Conservation (phyloP, 2,888 invertebrate genomes). For the Hydrotaea diabolus region DNA sequence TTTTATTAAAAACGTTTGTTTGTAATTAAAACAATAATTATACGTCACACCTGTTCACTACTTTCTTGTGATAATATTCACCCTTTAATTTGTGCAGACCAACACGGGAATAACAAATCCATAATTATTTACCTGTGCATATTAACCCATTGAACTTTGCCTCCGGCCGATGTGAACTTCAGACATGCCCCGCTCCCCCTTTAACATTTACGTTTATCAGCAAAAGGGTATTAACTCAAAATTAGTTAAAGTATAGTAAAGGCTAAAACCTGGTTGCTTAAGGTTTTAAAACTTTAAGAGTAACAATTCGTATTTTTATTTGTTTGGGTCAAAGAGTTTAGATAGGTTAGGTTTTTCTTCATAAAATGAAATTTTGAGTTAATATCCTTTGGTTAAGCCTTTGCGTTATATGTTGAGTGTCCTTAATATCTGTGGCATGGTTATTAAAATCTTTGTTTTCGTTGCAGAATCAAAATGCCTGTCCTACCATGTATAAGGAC, state of each 20-base stretch:
- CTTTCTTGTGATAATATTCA: not conserved
- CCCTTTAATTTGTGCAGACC: slow-evolving; percentile 1
- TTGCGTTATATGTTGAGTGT: not conserved
- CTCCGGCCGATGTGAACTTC: not conserved
- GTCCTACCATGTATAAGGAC: slow-evolving; percentile 94
- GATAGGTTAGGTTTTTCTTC: no score
- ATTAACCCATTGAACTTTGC: not conserved
- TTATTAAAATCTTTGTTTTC: slow-evolving; percentile 11
- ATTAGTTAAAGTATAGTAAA: no score
- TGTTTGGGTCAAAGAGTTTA: no score
- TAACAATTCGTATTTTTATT: no score
- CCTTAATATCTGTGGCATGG: no score
- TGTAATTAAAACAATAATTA: not conserved
- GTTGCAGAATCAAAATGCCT: slow-evolving; percentile 83
- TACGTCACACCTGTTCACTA: not conserved
- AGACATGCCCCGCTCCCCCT: not conserved
- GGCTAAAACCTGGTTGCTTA: no score
- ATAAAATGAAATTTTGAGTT: no score
- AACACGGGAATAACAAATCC: not conserved
- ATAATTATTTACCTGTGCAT: not conserved
- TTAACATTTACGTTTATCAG: not conserved
- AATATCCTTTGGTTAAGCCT: no score
- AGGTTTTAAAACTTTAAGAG: no score
- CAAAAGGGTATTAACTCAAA: no score
- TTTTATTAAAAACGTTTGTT: not conserved